Evolutionary conservation across 1,140 invertebrate genomes (phyloP), one percentile per base, ranked within the genome.

Genomic region (Ylistrum balloti): DNA sequence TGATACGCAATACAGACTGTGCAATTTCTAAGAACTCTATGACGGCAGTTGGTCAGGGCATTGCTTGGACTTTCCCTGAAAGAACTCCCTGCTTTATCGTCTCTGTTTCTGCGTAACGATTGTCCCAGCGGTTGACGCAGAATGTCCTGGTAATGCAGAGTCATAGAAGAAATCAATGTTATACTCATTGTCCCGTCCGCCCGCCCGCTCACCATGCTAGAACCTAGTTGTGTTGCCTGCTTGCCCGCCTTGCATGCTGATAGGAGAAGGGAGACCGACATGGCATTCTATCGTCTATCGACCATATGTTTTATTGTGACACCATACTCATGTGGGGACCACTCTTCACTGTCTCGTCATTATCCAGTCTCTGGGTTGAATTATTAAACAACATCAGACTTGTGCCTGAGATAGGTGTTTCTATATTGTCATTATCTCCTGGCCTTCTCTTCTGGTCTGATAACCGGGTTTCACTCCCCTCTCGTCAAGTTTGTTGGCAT

Each of bases 271-370:
- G n/a, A 74, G 17, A n/a, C 56, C n/a, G 56, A 28, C 56, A 74
- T 74, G 22, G n/a, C n/a, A 28, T 17, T 74, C 56, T 74, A 48
- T 48, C 20, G 45, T 17, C 45, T 48, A 74, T 74, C 56, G 56
- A 74, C 56, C 56, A 74, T 74, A 74, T 74, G 56, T 74, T 74
- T 74, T 74, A 74, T 74, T 74, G 56, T 74, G 56, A n/a, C 56
- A 74, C 56, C 56, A 7, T 28, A 74, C 9, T 74, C 56, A 9
- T 74, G 56, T 28, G 56, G 56, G 56, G 9, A 28, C 56, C 15
- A 74, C 56, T 74, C 56, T n/a, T 74, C 56, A 74, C 56, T 74
- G 56, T 74, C 56, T 74, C 56, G 56, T 74, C 17, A 74, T 28
- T 74, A 74, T 17, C n/a, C 56, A 74, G 56, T 74, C 56, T n/a